Percentiles rank a stretch among this genome's conserved stretches.
phyloP scores from a whole-genome alignment of 2,113 vertebrate genomes.

The Salvelinus fontinalis region DNA sequence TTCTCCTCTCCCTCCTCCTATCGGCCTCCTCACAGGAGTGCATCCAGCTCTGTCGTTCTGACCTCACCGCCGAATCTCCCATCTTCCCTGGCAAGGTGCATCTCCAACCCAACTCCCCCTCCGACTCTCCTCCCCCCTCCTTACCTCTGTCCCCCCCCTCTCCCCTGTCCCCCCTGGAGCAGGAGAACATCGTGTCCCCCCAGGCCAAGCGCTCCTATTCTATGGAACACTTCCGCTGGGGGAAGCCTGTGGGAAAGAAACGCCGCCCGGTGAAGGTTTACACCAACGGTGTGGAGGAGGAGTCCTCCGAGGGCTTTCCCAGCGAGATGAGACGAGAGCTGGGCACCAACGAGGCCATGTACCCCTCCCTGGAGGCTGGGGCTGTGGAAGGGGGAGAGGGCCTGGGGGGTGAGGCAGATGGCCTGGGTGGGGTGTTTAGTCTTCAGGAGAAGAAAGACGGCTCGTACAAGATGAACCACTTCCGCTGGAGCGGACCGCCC shows the following conservation, averaged over 20 bases:
- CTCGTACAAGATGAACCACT: slow-evolving; percentile 78
- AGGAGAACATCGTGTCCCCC: not conserved
- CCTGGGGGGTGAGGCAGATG: not conserved
- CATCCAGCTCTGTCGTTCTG: slow-evolving; percentile 72
- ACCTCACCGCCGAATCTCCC: slow-evolving; percentile 74
- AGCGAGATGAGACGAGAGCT: slow-evolving; percentile 75
- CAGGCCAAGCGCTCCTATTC: slow-evolving; percentile 86
- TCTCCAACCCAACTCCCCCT: slow-evolving; percentile 69
- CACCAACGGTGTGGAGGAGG: slow-evolving; percentile 78
- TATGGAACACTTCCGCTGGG: slow-evolving; percentile 98
- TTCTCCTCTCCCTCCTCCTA: not conserved
- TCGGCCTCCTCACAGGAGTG: slow-evolving; percentile 73
- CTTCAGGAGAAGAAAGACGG: slow-evolving; percentile 70
- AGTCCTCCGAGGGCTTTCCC: slow-evolving; percentile 75
- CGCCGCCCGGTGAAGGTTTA: slow-evolving; percentile 87
- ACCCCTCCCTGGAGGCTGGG: slow-evolving; percentile 6
- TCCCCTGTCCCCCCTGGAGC: slow-evolving; percentile 29
- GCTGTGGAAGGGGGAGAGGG: slow-evolving; percentile 37
- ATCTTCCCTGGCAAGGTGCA: slow-evolving; percentile 75
- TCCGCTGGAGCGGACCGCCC: slow-evolving; percentile 79
- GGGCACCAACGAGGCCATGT: slow-evolving; percentile 30
- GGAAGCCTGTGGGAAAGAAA: slow-evolving; percentile 89
- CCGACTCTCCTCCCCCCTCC: slow-evolving; percentile 63
- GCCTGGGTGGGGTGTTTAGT: slow-evolving; percentile 8
- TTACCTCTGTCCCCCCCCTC: slow-evolving; percentile 36